Conservation (phyloP, 2,888 invertebrate species). For the Pseudeuparius sepicola region DNA sequence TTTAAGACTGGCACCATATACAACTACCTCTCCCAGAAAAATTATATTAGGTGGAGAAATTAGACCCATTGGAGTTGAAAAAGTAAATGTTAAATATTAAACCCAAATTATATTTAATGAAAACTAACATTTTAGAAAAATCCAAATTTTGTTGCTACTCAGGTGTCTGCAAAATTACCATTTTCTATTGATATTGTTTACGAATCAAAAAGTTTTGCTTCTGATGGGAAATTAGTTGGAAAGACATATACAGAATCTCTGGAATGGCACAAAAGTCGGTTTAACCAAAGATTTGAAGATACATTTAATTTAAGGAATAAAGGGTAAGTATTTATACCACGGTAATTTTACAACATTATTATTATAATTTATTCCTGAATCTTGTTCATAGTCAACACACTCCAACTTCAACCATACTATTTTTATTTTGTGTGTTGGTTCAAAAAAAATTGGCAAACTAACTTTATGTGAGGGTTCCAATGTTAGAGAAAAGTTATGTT, state of each 20-base stretch:
- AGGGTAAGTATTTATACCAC: no score
- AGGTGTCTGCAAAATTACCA: slow-evolving; percentile 66
- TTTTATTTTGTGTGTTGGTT: no score
- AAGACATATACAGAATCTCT: slow-evolving; percentile 57
- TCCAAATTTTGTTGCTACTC: slow-evolving; percentile 71
- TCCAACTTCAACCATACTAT: no score
- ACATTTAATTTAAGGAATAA: slow-evolving; percentile 66
- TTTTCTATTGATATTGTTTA: slow-evolving; percentile 77
- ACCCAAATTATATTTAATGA: slow-evolving; percentile 2
- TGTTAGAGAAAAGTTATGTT: no score
- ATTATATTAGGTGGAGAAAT: slow-evolving; percentile 55
- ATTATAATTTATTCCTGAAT: no score
- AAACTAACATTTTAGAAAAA: slow-evolving; percentile 35
- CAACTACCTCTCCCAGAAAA: slow-evolving; percentile 41
- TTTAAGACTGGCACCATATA: slow-evolving; percentile 50
- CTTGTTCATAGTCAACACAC: no score
- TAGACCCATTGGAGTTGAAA: slow-evolving; percentile 38
- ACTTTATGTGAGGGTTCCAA: no score
- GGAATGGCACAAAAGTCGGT: slow-evolving; percentile 48
- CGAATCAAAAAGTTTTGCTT: slow-evolving; percentile 60
- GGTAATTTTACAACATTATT: no score
- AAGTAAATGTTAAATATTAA: slow-evolving; percentile 25
- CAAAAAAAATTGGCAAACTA: no score
- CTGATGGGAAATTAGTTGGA: slow-evolving; percentile 48
- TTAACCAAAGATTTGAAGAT: slow-evolving; percentile 70